Conservation (phyloP, 2,888 invertebrate genomes). For the Oligia strigilis region DNA sequence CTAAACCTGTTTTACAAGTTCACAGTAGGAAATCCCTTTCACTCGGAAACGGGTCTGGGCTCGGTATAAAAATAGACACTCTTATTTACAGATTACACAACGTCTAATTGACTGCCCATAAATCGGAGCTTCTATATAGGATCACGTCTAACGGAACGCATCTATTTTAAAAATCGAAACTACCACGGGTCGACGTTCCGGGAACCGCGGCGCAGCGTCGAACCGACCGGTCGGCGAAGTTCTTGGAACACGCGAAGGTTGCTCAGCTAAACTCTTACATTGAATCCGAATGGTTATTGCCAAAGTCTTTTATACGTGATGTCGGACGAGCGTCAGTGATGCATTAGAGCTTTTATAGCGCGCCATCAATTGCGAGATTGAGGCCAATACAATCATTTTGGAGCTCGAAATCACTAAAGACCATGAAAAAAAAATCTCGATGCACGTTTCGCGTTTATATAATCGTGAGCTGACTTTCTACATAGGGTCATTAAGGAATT, state of each 20-base stretch:
- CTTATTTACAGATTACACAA: conserved; percentile 84
- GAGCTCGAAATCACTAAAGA: conserved; percentile 53
- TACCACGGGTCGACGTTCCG: conserved; percentile 79
- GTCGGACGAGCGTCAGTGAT: conserved; percentile 67
- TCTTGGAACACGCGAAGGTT: conserved; percentile 87
- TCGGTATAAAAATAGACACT: conserved; percentile 81
- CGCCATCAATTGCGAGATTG: conserved; percentile 72
- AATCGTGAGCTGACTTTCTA: conserved; percentile 72
- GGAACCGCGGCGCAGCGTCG: conserved; percentile 77
- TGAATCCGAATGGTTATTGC: conserved; percentile 82
- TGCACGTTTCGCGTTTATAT: conserved; percentile 71
- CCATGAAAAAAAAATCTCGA: conserved; percentile 63
- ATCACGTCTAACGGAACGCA: conserved; percentile 82
- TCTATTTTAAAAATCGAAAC: conserved; percentile 88
- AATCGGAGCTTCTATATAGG: conserved; percentile 77
- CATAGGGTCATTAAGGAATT: conserved; percentile 75
- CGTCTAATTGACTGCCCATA: conserved; percentile 82
- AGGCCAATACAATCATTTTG: conserved; percentile 71
- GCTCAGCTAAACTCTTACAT: conserved; percentile 81
- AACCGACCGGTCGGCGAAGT: conserved; percentile 81
- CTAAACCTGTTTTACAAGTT: conserved; percentile 79
- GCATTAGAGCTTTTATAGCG: conserved; percentile 73
- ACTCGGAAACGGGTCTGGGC: conserved; percentile 80
- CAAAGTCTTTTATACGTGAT: conserved; percentile 77
- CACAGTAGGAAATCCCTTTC: conserved; percentile 85